These are phyloP conservation scores for Elegia similella DNA, from an alignment of 2,888 invertebrate genomes.

Conservation along the genomic window DNA sequence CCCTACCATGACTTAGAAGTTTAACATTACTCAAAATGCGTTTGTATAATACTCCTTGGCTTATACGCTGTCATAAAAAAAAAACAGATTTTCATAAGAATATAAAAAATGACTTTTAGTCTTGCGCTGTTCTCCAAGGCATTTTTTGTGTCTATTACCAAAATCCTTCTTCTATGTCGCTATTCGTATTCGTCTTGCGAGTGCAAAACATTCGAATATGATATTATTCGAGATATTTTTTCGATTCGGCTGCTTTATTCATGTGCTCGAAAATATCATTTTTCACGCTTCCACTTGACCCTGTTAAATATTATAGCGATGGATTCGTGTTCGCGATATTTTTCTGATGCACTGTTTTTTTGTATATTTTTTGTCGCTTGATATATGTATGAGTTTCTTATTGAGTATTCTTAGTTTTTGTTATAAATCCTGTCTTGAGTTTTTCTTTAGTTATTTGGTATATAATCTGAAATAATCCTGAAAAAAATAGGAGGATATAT, in stretches of 20 bases:
- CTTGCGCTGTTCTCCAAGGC: background rate
- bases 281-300: conserved; percentile 27
- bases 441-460: no score
- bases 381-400: background rate
- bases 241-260: conserved; percentile 26
- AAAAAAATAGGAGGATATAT: no score
- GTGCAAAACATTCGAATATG: conserved; percentile 30
- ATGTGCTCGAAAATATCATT: conserved; percentile 27
- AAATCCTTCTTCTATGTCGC: conserved; percentile 3
- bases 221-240: conserved; percentile 28
- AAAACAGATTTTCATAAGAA: no score
- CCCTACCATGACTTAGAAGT: no score
- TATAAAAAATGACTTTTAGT: no score
- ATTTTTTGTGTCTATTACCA: background rate
- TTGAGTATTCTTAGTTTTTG: no score
- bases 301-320: conserved; percentile 24
- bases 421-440: no score
- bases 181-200: conserved; percentile 27
- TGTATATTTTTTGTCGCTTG: background rate
- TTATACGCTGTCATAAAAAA: no score
- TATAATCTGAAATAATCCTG: no score
- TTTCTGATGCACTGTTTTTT: background rate
- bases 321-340: background rate
- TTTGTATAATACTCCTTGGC: no score
- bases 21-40: no score